Evolutionary conservation across 1,140 invertebrate species (phyloP).

Genomic region (Lasioglossum albipes): DNA sequence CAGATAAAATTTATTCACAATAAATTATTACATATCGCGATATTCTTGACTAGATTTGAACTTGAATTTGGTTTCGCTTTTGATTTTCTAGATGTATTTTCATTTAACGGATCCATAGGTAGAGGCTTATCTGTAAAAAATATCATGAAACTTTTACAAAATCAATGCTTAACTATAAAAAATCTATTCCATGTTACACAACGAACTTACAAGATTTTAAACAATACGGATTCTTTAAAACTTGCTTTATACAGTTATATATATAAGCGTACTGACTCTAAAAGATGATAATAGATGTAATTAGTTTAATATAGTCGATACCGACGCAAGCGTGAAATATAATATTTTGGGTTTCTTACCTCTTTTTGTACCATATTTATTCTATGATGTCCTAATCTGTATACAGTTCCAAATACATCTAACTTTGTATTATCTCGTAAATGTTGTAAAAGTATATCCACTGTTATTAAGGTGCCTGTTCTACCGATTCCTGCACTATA

Average conservation of each 20-base stretch:
- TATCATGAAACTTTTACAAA: slow-evolving; percentile 9
- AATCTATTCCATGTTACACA: slow-evolving; percentile 1
- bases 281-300: slow-evolving; percentile 54
- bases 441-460: slow-evolving; percentile 89
- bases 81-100: slow-evolving; percentile 61
- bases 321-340: slow-evolving; percentile 6
- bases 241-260: slow-evolving; percentile 76
- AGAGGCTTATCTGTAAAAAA: slow-evolving; percentile 72
- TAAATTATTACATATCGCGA: slow-evolving; percentile 68
- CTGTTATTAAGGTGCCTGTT: slow-evolving; percentile 91
- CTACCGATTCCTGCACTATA: slow-evolving; percentile 90
- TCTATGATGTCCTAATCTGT: slow-evolving; percentile 89
- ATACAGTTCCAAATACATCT: slow-evolving; percentile 92
- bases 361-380: slow-evolving; percentile 91
- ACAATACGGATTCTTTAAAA: slow-evolving; percentile 75
- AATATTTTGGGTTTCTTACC: slow-evolving; percentile 71
- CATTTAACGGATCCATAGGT: slow-evolving; percentile 67
- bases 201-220: slow-evolving; percentile 73
- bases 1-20: slow-evolving; percentile 13
- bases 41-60: slow-evolving; percentile 66
- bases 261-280: slow-evolving; percentile 79
- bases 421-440: slow-evolving; percentile 84
- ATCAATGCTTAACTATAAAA: not conserved
- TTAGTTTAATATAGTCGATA: slow-evolving; percentile 8
- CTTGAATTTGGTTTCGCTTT: slow-evolving; percentile 63